phyloP scores from a whole-genome alignment of 2,113 vertebrate genomes.

The Xiphias gladius region DNA sequence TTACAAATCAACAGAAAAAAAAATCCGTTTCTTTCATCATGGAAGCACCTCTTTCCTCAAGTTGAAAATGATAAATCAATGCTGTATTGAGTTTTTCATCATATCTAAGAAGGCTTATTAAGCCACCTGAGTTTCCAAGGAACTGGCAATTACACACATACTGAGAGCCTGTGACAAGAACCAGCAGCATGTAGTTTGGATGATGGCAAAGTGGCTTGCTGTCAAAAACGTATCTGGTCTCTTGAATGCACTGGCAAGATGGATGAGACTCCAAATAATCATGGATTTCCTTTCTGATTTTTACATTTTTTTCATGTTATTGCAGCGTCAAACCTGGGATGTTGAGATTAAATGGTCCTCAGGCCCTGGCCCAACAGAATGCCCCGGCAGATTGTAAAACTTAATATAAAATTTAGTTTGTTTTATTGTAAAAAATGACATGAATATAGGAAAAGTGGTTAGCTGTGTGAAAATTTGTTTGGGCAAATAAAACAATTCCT shows the following conservation, averaged over 20 bases:
- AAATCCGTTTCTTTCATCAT: not conserved
- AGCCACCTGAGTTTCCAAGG: slow-evolving; percentile 12
- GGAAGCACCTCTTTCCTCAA: slow-evolving; percentile 6
- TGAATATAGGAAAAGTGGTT: too few species aligned
- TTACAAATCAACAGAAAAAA: slow-evolving; percentile 14
- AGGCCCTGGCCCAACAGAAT: too few species aligned
- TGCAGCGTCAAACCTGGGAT: not conserved
- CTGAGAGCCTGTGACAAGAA: slow-evolving; percentile 35
- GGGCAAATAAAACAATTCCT: too few species aligned
- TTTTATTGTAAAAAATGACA: too few species aligned
- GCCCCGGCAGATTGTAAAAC: too few species aligned
- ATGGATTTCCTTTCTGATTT: not conserved
- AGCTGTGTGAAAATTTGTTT: too few species aligned
- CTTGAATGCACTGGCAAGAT: not conserved
- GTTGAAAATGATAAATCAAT: slow-evolving; percentile 43
- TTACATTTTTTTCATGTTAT: not conserved
- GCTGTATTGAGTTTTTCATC: slow-evolving; percentile 18
- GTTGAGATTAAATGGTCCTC: too few species aligned
- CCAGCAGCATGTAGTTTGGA: slow-evolving; percentile 27
- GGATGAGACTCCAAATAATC: slow-evolving; percentile 7
- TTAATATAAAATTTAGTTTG: too few species aligned
- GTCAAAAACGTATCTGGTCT: slow-evolving; percentile 30
- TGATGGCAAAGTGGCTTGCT: slow-evolving; percentile 16
- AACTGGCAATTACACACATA: slow-evolving; percentile 30
- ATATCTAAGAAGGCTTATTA: slow-evolving; percentile 27